Conservation (phyloP, 2,888 invertebrate species). For the Rugalucina vietnamica region DNA sequence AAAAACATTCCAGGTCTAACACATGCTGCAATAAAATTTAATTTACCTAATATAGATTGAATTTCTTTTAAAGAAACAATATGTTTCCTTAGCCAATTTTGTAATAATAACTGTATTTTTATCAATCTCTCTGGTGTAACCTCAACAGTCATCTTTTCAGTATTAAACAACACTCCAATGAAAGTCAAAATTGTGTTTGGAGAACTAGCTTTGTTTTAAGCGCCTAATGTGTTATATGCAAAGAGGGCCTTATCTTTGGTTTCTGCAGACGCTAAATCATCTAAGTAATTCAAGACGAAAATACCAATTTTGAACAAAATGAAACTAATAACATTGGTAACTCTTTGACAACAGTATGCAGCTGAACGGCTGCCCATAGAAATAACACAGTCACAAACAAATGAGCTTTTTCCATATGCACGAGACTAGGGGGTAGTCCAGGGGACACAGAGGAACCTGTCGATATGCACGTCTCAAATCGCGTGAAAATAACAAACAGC, state of each 20-base stretch:
- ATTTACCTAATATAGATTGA: constrained; percentile 20
- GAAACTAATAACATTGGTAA: not conserved
- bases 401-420: not conserved
- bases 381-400: not conserved
- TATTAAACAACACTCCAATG: constrained; percentile 20
- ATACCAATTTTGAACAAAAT: constrained; percentile 1
- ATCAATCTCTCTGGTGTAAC: not conserved
- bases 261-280: constrained; percentile 10
- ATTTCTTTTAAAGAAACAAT: constrained; percentile 4
- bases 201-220: not conserved
- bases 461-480: not conserved
- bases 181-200: constrained; percentile 5
- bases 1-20: constrained; percentile 10
- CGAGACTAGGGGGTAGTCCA: not conserved
- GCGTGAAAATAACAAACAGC: not conserved
- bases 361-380: not conserved
- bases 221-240: not conserved
- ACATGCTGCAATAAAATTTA: constrained; percentile 19
- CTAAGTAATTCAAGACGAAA: not conserved
- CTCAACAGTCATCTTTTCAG: constrained; percentile 3
- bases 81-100: not conserved
- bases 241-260: not conserved
- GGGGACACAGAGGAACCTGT: not conserved
- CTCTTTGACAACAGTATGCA: not conserved
- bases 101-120: not conserved